Evolutionary conservation across 2,113 vertebrate species (phyloP), one percentile per base, ranked within the genome.

Genomic region (Callopanchax toddi): DNA sequence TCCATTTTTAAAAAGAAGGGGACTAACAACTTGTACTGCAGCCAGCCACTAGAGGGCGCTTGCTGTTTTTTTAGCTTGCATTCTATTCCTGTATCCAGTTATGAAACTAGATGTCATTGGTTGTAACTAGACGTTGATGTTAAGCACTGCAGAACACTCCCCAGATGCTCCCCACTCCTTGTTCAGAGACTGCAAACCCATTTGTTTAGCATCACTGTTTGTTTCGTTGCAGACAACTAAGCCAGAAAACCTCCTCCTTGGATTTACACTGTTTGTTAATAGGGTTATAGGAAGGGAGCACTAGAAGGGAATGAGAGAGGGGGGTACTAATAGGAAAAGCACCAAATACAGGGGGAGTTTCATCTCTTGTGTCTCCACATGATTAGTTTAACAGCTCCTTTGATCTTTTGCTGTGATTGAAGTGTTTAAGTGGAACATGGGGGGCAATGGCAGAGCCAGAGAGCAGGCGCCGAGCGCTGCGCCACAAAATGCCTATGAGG

Each of bases 321-420:
- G 72, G 60, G 12, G 72, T 12, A 45, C 74, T 81, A 85, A 86
- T 87, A 78, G 80, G 79, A 85, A 86, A 89, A 85, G 74, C 62
- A 77, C 43, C 75, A 83, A 86, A 85, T 85, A 60, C 48, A 86
- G 51, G 86, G 91, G 71, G 78, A 85, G 89, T 87, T 88, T 78
- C 86, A 85, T 92, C 88, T 87, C 85, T 87, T 62, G 76, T 90
- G 87, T 89, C 88, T 90, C 90, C 89, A 88, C 95, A 96, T 98
- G 94, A 93, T 94, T 96, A 94, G 93, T 93, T 98, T 96, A 95
- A 96, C 95, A 95, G 90, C 92, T 93, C 82, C 89, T 94, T 94
- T 98, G 95, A 95, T 96, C 95, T 98, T 98, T 97, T 89, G 91
- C 91, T 92, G 94, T 95, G 95, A 96, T 97, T 96, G 94, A 93